Conservation (phyloP, 2,797 vertebrate genomes). For the Gallirallus australis region DNA sequence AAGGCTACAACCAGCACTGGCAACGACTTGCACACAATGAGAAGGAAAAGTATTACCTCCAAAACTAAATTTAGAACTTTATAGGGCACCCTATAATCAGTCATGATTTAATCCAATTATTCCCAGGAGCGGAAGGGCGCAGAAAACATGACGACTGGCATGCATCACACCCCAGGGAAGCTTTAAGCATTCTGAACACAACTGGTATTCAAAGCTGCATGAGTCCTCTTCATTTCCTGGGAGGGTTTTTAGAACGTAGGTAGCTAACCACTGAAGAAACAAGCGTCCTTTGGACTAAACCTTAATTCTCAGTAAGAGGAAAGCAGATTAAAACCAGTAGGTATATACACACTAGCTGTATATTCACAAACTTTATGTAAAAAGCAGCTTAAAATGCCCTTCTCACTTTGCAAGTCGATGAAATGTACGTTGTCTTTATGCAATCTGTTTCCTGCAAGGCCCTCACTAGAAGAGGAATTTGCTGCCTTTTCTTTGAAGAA, state of each 20-base stretch:
- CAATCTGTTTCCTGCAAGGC: background rate
- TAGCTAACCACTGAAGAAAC: background rate
- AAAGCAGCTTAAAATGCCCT: constrained; percentile 68
- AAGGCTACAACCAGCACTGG: background rate
- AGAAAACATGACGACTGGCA: background rate
- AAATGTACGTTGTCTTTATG: constrained; percentile 7
- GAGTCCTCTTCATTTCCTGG: background rate
- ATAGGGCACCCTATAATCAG: background rate
- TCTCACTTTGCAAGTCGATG: constrained; percentile 45
- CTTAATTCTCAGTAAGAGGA: constrained; percentile 41
- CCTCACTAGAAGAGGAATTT: background rate
- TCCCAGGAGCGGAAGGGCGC: background rate
- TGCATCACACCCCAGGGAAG: background rate
- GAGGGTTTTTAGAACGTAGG: background rate
- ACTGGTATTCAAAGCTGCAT: background rate
- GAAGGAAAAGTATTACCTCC: background rate
- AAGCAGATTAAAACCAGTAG: constrained; percentile 44
- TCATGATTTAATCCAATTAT: background rate
- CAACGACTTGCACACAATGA: background rate
- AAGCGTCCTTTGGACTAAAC: constrained; percentile 28
- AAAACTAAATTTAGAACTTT: background rate
- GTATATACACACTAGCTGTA: background rate
- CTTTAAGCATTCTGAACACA: background rate
- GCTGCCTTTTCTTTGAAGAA: constrained; percentile 36
- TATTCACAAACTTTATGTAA: constrained; percentile 50